A percentile compares a stretch with the other conserved stretches of the same genome.
Conservation (phyloP, 2,113 vertebrate genomes). For the Amphilophus citrinellus region DNA sequence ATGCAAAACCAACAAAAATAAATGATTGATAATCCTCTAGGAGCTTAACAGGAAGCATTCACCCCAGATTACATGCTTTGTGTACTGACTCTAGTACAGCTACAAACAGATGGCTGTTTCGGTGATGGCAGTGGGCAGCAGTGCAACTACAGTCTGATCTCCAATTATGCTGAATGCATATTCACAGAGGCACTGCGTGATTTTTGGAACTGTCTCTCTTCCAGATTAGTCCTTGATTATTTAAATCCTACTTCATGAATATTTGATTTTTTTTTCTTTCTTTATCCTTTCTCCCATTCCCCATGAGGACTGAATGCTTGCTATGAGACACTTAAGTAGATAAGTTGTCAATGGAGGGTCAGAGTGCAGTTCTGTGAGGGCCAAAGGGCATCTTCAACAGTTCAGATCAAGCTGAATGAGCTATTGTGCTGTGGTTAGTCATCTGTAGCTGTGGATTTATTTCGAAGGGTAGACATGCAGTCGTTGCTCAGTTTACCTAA, state of each 20-base stretch:
- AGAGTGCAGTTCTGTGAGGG: slow-evolving; percentile 18
- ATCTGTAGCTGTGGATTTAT: slow-evolving; percentile 18
- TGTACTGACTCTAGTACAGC: slow-evolving; percentile 37
- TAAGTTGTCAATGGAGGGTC: slow-evolving; percentile 35
- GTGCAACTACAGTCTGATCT: slow-evolving; percentile 54
- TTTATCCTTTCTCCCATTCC: not conserved
- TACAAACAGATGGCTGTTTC: slow-evolving; percentile 62
- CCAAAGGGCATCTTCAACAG: slow-evolving; percentile 10
- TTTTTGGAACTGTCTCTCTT: slow-evolving; percentile 54
- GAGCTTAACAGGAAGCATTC: slow-evolving; percentile 47
- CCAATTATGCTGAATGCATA: slow-evolving; percentile 65
- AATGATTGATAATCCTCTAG: slow-evolving; percentile 56
- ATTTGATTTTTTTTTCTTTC: slow-evolving; percentile 15
- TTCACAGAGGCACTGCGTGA: slow-evolving; percentile 32
- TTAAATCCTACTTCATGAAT: slow-evolving; percentile 65
- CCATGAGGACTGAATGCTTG: slow-evolving; percentile 7
- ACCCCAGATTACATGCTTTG: slow-evolving; percentile 49
- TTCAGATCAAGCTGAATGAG: slow-evolving; percentile 11
- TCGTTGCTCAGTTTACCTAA: not conserved
- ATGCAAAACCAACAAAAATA: slow-evolving; percentile 28
- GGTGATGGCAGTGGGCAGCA: slow-evolving; percentile 41
- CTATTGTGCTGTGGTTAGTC: slow-evolving; percentile 2
- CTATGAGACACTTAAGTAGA: slow-evolving; percentile 16
- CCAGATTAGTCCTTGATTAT: slow-evolving; percentile 64
- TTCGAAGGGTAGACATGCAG: not conserved